phyloP scores from a whole-genome alignment of 2,797 vertebrate species.

The Acanthis flammea region DNA sequence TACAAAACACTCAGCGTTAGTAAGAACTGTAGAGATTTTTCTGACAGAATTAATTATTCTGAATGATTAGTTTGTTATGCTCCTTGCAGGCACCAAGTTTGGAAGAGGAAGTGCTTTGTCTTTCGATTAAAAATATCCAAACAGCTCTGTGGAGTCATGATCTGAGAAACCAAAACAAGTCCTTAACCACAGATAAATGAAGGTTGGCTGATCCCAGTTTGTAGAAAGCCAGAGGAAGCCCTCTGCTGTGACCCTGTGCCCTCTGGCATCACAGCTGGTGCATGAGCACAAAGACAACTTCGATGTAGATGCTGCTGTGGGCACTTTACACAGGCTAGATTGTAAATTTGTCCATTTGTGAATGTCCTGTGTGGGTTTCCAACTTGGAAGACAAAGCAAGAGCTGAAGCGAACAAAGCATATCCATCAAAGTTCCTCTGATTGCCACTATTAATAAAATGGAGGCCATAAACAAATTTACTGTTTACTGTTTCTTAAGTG shows the following conservation, averaged over 20 bases:
- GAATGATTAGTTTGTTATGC: slow-evolving; percentile 65
- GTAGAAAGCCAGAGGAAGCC: slow-evolving; percentile 53
- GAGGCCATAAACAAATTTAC: slow-evolving; percentile 63
- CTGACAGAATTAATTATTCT: slow-evolving; percentile 72
- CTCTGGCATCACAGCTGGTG: slow-evolving; percentile 74
- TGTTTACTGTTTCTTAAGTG: slow-evolving; percentile 36
- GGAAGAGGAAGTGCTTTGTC: slow-evolving; percentile 71
- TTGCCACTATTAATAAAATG: slow-evolving; percentile 65
- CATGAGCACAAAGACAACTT: slow-evolving; percentile 64
- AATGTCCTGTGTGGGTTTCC: slow-evolving; percentile 67
- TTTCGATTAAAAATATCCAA: slow-evolving; percentile 71
- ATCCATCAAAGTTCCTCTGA: slow-evolving; percentile 64
- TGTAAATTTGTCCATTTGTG: slow-evolving; percentile 77
- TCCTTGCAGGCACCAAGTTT: slow-evolving; percentile 56
- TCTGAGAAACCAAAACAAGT: slow-evolving; percentile 70
- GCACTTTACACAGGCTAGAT: slow-evolving; percentile 67
- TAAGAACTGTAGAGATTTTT: slow-evolving; percentile 64
- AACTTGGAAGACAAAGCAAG: slow-evolving; percentile 61
- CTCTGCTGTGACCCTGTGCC: slow-evolving; percentile 54
- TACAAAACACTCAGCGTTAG: slow-evolving; percentile 37
- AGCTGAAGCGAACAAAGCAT: slow-evolving; percentile 52
- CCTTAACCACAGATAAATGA: slow-evolving; percentile 64
- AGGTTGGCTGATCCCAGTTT: slow-evolving; percentile 39
- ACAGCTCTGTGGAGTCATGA: slow-evolving; percentile 68
- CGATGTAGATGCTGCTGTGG: slow-evolving; percentile 62